Percentiles rank a stretch among this genome's conserved stretches.
These are phyloP conservation scores for Drosophila rufa DNA, from an alignment of 1,140 invertebrate genomes.

Conservation along the genomic window DNA sequence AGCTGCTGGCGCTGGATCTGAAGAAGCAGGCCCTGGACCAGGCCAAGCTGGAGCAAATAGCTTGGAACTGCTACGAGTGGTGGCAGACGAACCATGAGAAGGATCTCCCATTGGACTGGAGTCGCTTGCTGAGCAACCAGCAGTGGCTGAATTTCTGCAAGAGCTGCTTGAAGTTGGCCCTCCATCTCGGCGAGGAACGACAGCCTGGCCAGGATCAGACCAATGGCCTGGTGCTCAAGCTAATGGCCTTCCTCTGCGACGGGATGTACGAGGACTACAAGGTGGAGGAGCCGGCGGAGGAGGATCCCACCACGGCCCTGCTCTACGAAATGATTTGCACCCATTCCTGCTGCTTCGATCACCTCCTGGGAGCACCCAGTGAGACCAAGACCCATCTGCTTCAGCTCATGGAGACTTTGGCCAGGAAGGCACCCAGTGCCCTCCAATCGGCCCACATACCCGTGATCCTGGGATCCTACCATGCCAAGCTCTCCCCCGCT, in stretches of 20 bases:
- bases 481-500: constrained; percentile 87
- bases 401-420: constrained; percentile 87
- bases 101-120: constrained; percentile 74
- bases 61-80: constrained; percentile 71
- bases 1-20: constrained; percentile 86
- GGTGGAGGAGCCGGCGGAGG: constrained; percentile 6
- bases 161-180: constrained; percentile 88
- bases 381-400: constrained; percentile 87
- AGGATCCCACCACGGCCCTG: constrained; percentile 66
- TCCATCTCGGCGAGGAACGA: constrained; percentile 86
- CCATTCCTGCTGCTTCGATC: constrained; percentile 90
- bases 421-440: constrained; percentile 87
- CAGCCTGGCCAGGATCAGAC: constrained; percentile 64
- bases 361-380: constrained; percentile 75
- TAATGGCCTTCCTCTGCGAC: constrained; percentile 87
- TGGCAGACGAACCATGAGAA: constrained; percentile 64
- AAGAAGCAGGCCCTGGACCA: constrained; percentile 85
- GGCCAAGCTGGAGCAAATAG: constrained; percentile 61
- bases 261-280: constrained; percentile 86
- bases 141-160: constrained; percentile 89
- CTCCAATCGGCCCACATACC: constrained; percentile 89
- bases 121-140: constrained; percentile 85
- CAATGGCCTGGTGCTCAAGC: constrained; percentile 86
- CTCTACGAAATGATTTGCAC: constrained; percentile 91
- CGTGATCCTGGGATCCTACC: constrained; percentile 90